Evolutionary conservation across 1,140 invertebrate species (phyloP), one percentile per base, ranked within the genome.

Genomic region (Drosophila cardini): DNA sequence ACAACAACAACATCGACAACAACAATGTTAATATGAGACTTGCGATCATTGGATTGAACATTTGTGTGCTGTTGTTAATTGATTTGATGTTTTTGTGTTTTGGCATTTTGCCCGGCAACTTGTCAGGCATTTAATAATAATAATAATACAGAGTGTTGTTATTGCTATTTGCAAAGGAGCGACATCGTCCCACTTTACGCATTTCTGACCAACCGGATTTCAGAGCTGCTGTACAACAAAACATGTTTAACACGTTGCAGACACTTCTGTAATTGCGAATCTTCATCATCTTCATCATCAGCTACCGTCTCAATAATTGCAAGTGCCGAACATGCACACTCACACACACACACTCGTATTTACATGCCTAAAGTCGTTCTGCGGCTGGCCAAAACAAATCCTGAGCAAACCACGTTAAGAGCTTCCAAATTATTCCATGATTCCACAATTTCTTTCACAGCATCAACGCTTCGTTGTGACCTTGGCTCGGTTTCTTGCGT

Each of bases 141-240:
- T 26, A 26, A 26, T 62, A 76, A 71, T 71, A 71, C 72, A 62
- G 15, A 63, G 36, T 42, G 76, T 30, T 53, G 42, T n/a, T 50
- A 40, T 46, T 60, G 57, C 9, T 60, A 46, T 46, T 64, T 64
- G 67, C 65, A 80, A 87, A 87, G 84, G 83, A 89, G 84, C 83
- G 80, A 83, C 83, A 80, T 89, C 83, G 83, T 87, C 80, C 83
- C 83, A 87, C 83, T 87, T 87, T 89, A 87, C 84, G 79, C 83
- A 83, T 89, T 83, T 86, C 74, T 80, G 42, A 83, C 79, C 83
- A 87, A 87, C 83, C 83, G 83, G 83, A 87, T 87, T 86, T 68
- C 38, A 52, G 65, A 53, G 56, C 34, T 38, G 26, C 32, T 30
- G 61, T 80, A 36, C 64, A 67, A 40, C 62, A 77, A 86, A 87